Evolutionary conservation across 2,113 vertebrate genomes (phyloP).

Genomic region (Hemichromis elongatus): DNA sequence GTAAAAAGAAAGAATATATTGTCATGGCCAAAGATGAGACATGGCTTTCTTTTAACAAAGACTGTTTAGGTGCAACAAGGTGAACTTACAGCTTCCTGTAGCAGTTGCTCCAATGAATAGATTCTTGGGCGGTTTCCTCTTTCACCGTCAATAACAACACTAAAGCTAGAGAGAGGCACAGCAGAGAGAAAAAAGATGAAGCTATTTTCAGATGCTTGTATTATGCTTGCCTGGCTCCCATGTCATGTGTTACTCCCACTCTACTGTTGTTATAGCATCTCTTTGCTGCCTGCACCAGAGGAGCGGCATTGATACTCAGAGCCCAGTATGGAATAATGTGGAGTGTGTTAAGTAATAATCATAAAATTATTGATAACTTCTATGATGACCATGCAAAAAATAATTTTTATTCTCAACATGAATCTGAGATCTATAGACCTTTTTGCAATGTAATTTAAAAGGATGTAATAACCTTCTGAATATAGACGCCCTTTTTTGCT

Average conservation of each 20-base stretch:
- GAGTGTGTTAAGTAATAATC: conserved; percentile 11
- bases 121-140: conserved; percentile 88
- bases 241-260: conserved; percentile 54
- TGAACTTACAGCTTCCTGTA: conserved; percentile 91
- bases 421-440: neutral
- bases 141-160: conserved; percentile 89
- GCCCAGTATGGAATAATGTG: neutral
- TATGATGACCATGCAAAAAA: neutral
- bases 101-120: conserved; percentile 92
- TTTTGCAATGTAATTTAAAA: too few relatives aligned
- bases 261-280: conserved; percentile 19
- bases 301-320: conserved; percentile 5
- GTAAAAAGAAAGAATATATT: neutral
- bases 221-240: conserved; percentile 34
- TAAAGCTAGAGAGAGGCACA: conserved; percentile 77
- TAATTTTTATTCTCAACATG: neutral
- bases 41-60: neutral
- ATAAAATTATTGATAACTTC: neutral
- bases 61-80: conserved; percentile 1
- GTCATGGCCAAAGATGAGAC: neutral
- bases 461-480: neutral
- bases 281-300: conserved; percentile 14
- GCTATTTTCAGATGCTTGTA: conserved; percentile 60
- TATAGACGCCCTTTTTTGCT: neutral
- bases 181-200: conserved; percentile 15